Evolutionary conservation across 2,113 vertebrate genomes (phyloP).

Genomic region (Pontoporia blainvillei): DNA sequence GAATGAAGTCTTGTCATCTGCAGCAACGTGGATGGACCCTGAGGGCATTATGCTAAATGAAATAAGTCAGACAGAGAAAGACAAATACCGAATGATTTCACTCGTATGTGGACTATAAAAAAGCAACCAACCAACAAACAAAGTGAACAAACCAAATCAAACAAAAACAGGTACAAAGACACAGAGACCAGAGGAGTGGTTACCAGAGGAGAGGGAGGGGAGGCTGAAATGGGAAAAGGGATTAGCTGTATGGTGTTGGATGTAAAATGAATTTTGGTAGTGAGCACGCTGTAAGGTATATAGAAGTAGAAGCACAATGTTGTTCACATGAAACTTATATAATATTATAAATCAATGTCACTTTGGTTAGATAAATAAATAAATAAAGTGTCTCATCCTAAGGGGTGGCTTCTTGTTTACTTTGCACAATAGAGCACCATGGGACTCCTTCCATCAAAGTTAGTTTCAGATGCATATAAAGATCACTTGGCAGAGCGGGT

Average conservation of each 20-base stretch:
- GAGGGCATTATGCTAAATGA: background rate
- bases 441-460: background rate
- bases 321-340: background rate
- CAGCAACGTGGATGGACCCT: background rate
- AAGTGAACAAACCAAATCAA: background rate
- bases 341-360: background rate
- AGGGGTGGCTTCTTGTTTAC: background rate
- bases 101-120: background rate
- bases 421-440: background rate
- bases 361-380: background rate
- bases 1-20: background rate
- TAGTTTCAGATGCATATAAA: background rate
- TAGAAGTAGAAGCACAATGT: background rate
- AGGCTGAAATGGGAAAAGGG: background rate
- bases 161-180: background rate
- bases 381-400: background rate
- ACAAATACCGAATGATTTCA: background rate
- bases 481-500: background rate
- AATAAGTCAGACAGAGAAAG: background rate
- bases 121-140: background rate
- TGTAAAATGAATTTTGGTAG: background rate
- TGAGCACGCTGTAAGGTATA: background rate
- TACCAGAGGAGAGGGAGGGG: background rate
- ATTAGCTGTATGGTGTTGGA: background rate
- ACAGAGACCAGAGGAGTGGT: background rate